Conservation (phyloP, 2,888 invertebrate species). For the Protophormia terraenovae region DNA sequence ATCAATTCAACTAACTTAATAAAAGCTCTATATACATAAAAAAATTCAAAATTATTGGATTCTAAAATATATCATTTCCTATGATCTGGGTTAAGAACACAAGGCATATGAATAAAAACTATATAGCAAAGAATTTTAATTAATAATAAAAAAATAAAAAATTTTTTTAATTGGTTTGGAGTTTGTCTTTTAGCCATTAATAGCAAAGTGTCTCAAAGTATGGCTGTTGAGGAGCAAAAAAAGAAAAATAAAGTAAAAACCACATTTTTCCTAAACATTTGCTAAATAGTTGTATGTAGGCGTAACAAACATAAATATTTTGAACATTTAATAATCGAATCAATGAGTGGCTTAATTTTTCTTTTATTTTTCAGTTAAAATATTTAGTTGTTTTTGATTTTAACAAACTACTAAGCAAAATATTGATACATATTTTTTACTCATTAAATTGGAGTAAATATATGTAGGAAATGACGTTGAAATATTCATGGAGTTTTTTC, state of each 20-base stretch:
- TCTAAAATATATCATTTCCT: constrained; percentile 42
- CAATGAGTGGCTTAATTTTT: constrained; percentile 28
- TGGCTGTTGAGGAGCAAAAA: not conserved
- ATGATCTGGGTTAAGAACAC: not conserved
- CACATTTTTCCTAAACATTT: constrained; percentile 21
- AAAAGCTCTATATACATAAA: too few species aligned
- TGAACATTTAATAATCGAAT: constrained; percentile 57
- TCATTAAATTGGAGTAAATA: constrained; percentile 36
- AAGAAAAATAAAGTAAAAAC: not conserved
- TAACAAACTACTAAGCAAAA: constrained; percentile 29
- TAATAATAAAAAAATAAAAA: constrained; percentile 61
- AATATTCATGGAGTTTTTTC: constrained; percentile 4
- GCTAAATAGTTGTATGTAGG: constrained; percentile 58
- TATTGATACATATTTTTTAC: constrained; percentile 42
- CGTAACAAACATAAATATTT: constrained; percentile 64
- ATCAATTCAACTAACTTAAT: not conserved
- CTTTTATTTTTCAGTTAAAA: not conserved
- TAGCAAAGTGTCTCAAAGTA: constrained; percentile 28
- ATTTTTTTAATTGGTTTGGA: constrained; percentile 48
- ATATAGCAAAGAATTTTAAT: constrained; percentile 55
- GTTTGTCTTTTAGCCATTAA: constrained; percentile 32
- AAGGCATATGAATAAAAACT: not conserved
- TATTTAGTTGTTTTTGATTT: not conserved
- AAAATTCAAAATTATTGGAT: constrained; percentile 36
- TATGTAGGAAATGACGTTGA: constrained; percentile 9